These are phyloP conservation scores for Leptoteleia sp. DNA, from an alignment of 1,140 invertebrate species.

Conservation along the genomic window DNA sequence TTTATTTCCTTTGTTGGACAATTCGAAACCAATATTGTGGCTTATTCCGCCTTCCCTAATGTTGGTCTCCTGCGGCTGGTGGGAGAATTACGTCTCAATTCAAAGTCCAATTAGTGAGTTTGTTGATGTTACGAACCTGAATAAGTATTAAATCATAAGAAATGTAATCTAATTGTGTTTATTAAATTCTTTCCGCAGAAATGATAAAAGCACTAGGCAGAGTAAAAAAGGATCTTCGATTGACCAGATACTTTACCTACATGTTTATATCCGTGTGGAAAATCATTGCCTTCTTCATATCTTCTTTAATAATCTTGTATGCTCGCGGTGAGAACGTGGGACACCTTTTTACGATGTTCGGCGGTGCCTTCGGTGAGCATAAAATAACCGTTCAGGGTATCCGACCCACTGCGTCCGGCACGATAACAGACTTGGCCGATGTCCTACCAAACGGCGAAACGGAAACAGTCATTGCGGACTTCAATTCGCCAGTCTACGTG, in stretches of 20 bases:
- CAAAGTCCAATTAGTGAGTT: constrained; percentile 87
- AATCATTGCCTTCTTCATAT: constrained; percentile 89
- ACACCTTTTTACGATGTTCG: constrained; percentile 89
- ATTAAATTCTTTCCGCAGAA: too few relatives aligned
- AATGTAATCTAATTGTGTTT: too few relatives aligned
- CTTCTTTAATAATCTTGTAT: constrained; percentile 87
- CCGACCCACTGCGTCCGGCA: constrained; percentile 76
- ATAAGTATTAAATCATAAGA: too few relatives aligned
- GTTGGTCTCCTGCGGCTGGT: constrained; percentile 95
- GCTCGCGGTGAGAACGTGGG: constrained; percentile 88
- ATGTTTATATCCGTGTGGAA: constrained; percentile 95
- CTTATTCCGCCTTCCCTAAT: constrained; percentile 91
- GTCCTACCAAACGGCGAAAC: constrained; percentile 87
- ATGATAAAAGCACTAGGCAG: constrained; percentile 89
- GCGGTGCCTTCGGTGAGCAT: constrained; percentile 88
- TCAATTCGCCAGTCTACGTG: constrained; percentile 89
- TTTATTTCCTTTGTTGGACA: constrained; percentile 91
- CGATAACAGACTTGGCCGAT: constrained; percentile 88
- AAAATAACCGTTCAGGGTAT: constrained; percentile 90
- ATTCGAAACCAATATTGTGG: constrained; percentile 86
- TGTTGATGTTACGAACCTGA: background rate
- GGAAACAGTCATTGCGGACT: constrained; percentile 85
- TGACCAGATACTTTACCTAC: constrained; percentile 93
- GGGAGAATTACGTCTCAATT: constrained; percentile 97
- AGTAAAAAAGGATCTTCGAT: constrained; percentile 90